Base-by-base conservation (phyloP, 2,113 vertebrate genomes). In the Brachionichthys hirsutus region DNA sequence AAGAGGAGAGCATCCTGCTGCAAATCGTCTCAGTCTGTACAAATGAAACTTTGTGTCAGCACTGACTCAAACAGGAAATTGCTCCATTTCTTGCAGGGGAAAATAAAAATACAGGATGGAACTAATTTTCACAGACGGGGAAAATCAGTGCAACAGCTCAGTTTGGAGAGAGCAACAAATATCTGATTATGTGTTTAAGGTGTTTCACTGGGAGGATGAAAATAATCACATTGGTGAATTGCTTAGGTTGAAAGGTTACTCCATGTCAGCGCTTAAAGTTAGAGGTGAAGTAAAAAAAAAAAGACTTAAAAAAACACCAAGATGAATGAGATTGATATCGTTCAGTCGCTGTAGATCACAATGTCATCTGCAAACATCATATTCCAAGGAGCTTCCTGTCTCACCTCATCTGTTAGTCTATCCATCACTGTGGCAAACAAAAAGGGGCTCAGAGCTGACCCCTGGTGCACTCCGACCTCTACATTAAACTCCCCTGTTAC, bases 91-190 rank as follows among this genome's bases (percentile, higher is more conserved):
- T 19, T 41, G n/a, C 34, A n/a, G 11, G 59, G 51, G 19, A 24
- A 46, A 63, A 73, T 54, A 46, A 63, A 73, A 58, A 48, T 30
- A 40, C 43, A 75, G 49, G 38, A 70, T 42, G 40, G n/a, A 13
- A 35, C 20, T 15, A 20, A 64, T 35, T 48, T 38, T 60, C 24
- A 48, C 24, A 45, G 13, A 36, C 14, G n/a, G 14, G 50, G 13
- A n/a, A 54, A 44, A n/a, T n/a, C 24, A 16, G 24, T 30, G n/a
- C 9, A 38, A 10, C 1, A 38, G 1, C 18, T 45, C 6, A 9
- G 4, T 17, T 13, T 35, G 45, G 17, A n/a, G 12, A 46, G 3
- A 47, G 53, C 24, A 30, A 36, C 18, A 24, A 7, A 7, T 50
- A 22, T 35, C 19, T 12, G 35, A 41, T 36, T 6, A 18, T 44